phyloP scores from a whole-genome alignment of 2,113 vertebrate species.

The Nibea coibor region DNA sequence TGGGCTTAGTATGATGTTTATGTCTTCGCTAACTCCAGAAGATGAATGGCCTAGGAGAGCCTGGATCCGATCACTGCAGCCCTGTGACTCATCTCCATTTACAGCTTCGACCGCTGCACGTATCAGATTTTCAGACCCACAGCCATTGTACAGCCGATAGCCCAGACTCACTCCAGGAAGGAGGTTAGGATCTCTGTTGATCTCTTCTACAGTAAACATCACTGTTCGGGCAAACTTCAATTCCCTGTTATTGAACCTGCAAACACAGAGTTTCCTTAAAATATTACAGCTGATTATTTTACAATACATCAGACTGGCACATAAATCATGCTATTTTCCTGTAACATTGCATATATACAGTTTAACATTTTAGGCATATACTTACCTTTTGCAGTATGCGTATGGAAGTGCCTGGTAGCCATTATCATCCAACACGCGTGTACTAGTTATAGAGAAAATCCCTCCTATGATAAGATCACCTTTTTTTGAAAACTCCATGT shows the following conservation, averaged over 20 bases:
- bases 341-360: not conserved
- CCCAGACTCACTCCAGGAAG: constrained; percentile 73
- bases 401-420: constrained; percentile 51
- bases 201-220: constrained; percentile 77
- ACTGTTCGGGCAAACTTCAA: constrained; percentile 72
- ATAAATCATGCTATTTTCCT: not conserved
- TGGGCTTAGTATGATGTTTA: constrained; percentile 62
- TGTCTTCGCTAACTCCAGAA: constrained; percentile 67
- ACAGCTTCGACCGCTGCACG: constrained; percentile 70
- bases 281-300: not conserved
- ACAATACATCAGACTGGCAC: not conserved
- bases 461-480: constrained; percentile 76
- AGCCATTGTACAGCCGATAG: constrained; percentile 72
- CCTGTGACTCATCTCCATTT: constrained; percentile 27
- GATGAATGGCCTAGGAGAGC: constrained; percentile 75
- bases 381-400: constrained; percentile 61
- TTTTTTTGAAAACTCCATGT: constrained; percentile 67
- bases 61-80: constrained; percentile 54
- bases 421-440: constrained; percentile 11
- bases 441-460: constrained; percentile 65
- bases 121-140: constrained; percentile 66
- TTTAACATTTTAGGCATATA: not conserved
- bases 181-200: constrained; percentile 65
- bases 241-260: constrained; percentile 71
- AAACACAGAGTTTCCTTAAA: constrained; percentile 14